Percentiles rank a stretch among this genome's conserved stretches.
Conservation (phyloP, 2,888 invertebrate genomes). For the Macaria liturata region DNA sequence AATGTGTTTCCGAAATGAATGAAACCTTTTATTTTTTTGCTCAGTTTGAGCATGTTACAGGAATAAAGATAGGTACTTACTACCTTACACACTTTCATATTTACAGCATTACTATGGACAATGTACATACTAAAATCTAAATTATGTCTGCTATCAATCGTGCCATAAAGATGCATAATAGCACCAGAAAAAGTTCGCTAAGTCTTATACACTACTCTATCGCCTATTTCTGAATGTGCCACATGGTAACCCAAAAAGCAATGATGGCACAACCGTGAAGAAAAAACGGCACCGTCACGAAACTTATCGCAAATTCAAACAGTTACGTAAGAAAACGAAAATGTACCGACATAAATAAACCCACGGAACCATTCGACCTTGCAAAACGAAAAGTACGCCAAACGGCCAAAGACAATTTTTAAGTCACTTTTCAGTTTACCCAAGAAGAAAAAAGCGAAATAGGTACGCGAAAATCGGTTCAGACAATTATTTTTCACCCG, state of each 20-base stretch:
- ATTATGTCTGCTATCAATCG: too few relatives aligned
- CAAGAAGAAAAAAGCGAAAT: slow-evolving; percentile 52
- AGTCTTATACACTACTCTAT: too few relatives aligned
- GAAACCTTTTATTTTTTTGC: too few relatives aligned
- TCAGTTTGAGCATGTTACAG: too few relatives aligned
- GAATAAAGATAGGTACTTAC: too few relatives aligned
- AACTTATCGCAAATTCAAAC: slow-evolving; percentile 14
- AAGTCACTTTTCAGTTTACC: slow-evolving; percentile 50
- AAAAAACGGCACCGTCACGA: slow-evolving; percentile 21
- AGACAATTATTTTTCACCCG: slow-evolving; percentile 80
- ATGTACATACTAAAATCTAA: too few relatives aligned
- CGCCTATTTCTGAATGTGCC: too few relatives aligned
- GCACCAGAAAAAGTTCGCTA: neutral
- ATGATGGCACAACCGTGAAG: slow-evolving; percentile 10
- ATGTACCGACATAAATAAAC: slow-evolving; percentile 45
- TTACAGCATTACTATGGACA: too few relatives aligned
- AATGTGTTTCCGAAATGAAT: too few relatives aligned
- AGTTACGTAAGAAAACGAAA: slow-evolving; percentile 30
- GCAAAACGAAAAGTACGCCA: slow-evolving; percentile 49
- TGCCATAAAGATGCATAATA: too few relatives aligned
- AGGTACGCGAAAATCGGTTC: slow-evolving; percentile 65
- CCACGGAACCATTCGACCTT: slow-evolving; percentile 49
- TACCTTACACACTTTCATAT: too few relatives aligned
- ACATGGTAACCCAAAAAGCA: too few relatives aligned
- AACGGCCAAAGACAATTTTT: slow-evolving; percentile 41